Conservation (phyloP, 2,888 invertebrate species). For the Agapostemon virescens region DNA sequence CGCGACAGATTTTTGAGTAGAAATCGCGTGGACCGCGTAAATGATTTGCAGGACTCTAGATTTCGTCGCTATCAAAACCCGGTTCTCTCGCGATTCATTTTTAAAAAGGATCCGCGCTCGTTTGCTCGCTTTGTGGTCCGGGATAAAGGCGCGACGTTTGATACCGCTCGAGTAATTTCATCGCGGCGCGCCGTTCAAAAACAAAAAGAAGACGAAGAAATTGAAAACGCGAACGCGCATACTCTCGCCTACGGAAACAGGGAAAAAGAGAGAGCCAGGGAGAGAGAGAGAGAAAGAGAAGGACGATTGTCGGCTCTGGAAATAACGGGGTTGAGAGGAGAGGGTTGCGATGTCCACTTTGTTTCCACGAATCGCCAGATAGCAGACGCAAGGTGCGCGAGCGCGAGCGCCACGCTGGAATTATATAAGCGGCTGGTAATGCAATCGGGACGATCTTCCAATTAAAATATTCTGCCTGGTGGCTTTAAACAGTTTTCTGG, state of each 20-base stretch:
- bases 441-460: constrained; percentile 66
- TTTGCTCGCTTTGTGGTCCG: constrained; percentile 36
- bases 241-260: neutral
- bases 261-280: too few relatives aligned
- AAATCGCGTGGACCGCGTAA: neutral
- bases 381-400: constrained; percentile 27
- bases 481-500: constrained; percentile 65
- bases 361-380: constrained; percentile 53
- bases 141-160: constrained; percentile 51
- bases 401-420: constrained; percentile 52
- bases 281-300: too few relatives aligned
- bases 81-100: constrained; percentile 23
- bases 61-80: neutral
- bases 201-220: neutral
- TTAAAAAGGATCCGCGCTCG: constrained; percentile 33
- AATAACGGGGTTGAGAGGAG: constrained; percentile 31
- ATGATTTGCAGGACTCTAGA: neutral
- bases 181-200: constrained; percentile 15
- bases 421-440: constrained; percentile 59
- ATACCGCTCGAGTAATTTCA: constrained; percentile 55
- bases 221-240: neutral
- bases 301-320: constrained; percentile 38
- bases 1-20: neutral
- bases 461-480: constrained; percentile 69
- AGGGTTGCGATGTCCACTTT: constrained; percentile 52